Percentiles rank a stretch among this genome's conserved stretches.
phyloP scores from a whole-genome alignment of 2,888 invertebrate species.

The Chalcosyrphus nemorum region DNA sequence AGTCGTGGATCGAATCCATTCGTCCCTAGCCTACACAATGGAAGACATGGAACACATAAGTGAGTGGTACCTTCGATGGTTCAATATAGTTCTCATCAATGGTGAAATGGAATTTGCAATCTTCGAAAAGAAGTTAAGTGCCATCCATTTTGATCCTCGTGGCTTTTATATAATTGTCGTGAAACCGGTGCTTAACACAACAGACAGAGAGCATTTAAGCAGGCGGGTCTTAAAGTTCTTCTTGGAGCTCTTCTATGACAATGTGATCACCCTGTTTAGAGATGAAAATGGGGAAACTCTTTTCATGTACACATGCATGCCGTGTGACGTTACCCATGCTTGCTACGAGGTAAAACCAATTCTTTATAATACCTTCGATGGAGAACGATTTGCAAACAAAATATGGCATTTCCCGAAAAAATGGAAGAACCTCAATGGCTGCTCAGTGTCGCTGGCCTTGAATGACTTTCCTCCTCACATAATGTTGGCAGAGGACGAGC shows the following conservation, averaged over 20 bases:
- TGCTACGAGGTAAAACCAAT: not conserved
- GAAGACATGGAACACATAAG: not conserved
- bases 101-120: not conserved
- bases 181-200: not conserved
- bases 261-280: not conserved
- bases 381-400: not conserved
- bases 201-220: not conserved
- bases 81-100: not conserved
- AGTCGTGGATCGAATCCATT: not conserved
- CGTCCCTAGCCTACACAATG: not conserved
- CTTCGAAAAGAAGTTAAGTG: not conserved
- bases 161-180: not conserved
- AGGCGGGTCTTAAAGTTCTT: not conserved
- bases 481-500: no score
- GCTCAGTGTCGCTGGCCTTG: no score
- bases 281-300: not conserved
- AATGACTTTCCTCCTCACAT: no score
- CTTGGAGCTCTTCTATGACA: not conserved
- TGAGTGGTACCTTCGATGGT: not conserved
- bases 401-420: not conserved
- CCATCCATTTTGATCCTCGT: not conserved
- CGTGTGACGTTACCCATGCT: not conserved
- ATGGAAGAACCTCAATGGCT: not conserved
- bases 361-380: not conserved
- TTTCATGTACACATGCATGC: not conserved